Base-by-base conservation (phyloP, 2,113 vertebrate genomes). In the Meleagris gallopavo region DNA sequence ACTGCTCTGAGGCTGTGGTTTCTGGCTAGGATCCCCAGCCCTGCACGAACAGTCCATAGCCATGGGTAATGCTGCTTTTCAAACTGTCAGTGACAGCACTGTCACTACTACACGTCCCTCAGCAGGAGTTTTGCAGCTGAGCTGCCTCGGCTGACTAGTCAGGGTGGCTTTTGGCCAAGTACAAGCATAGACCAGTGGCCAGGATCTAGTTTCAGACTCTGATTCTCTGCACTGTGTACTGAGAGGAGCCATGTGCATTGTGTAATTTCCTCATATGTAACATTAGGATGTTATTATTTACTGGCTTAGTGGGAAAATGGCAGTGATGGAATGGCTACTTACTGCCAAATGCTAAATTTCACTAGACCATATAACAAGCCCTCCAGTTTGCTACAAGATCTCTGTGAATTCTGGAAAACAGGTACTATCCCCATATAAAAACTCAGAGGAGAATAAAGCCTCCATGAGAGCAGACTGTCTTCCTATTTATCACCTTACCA, bases 401-500 rank as follows among this genome's bases (percentile, higher is more conserved):
- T 76, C 45, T 6, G 2, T 52, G 54, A 30, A 41, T 96, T 91
- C 89, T 76, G 72, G 43, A 30, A 40, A 45, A 15, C 15, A 48
- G 40, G 25, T 48, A 19, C 25, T 89, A 32, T 60, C 45, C 30
- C 76, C 40, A 40, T 55, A 41, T 45, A 54, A 61, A 85, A 75
- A 17, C 46, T 84, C 61, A 78, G 41, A 89, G 50, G 18, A 83
- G 52, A 79, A 65, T 48, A 89, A 94, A 85, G 48, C 17, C 25
- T 57, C 30, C 87, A 30, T 83, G 79, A 89, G 76, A 89, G 27
- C 40, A 80, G 36, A 89, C 52, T 72, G 5, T 46, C 85, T 91
- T 95, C 71, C 82, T 94, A 82, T 85, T 93, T 93, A 65, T 48
- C 32, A 84, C 61, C 73, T 84, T 48, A 79, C 24, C 30, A 76